Conservation (phyloP, 2,113 vertebrate species). For the Indri indri region DNA sequence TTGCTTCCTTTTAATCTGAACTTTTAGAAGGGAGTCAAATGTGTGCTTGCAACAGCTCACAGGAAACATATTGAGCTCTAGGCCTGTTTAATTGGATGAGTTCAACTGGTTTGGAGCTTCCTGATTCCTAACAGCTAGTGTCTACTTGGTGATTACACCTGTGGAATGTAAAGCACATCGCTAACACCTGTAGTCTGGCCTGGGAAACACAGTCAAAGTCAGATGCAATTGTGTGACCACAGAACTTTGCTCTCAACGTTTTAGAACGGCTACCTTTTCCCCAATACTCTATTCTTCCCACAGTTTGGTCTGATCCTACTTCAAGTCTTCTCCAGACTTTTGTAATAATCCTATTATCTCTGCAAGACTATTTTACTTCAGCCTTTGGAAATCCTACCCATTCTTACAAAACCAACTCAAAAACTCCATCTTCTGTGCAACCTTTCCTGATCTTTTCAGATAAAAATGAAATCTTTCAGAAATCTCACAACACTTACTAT, state of each 20-base stretch:
- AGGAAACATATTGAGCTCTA: conserved; percentile 23
- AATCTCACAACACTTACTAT: not conserved
- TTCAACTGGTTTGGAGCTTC: conserved; percentile 30
- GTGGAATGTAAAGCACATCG: not conserved
- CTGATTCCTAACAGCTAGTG: not conserved
- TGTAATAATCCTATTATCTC: not conserved
- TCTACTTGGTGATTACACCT: not conserved
- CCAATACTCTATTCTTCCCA: not conserved
- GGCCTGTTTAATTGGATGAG: conserved; percentile 44
- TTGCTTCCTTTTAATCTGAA: conserved; percentile 62
- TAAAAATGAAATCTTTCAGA: not conserved
- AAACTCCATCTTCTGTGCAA: not conserved
- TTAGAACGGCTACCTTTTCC: not conserved
- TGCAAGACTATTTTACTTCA: not conserved
- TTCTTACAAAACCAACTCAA: not conserved
- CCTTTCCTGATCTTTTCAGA: not conserved
- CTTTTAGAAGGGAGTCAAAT: conserved; percentile 78
- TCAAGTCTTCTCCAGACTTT: not conserved
- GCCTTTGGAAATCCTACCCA: not conserved
- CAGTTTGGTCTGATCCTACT: not conserved
- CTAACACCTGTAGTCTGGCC: not conserved
- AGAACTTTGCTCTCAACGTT: not conserved
- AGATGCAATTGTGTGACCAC: not conserved
- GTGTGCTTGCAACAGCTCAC: conserved; percentile 53
- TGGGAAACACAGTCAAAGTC: not conserved